Evolutionary conservation across 2,113 vertebrate genomes (phyloP), one percentile per base, ranked within the genome.

Genomic region (Eurystomus gularis): DNA sequence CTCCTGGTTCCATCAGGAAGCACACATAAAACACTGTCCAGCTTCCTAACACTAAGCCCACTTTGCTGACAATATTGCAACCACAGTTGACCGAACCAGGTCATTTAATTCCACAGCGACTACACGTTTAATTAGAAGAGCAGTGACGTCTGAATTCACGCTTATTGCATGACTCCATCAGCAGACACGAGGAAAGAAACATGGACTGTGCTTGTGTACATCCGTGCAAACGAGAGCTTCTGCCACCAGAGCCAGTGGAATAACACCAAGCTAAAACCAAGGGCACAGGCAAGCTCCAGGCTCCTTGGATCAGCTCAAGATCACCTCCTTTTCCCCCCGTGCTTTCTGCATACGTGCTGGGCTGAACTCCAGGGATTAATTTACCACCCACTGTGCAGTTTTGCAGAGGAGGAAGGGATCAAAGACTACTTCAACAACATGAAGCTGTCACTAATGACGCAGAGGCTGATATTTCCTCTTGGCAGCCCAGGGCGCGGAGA

Each of bases 361-460:
- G 82, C 91, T 90, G 70, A 91, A 71, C 89, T 97, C 92, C 94
- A 89, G 95, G 84, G 93, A 80, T 93, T 93, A 86, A 90, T 91
- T 86, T 78, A 69, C 93, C 89, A 82, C 90, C 91, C 82, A 93
- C 82, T 58, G 69, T 0, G 19, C 49, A 88, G 80, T 84, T 96
- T 83, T 90, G 92, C 80, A 72, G 68, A 81, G 86, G 55, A 95
- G 82, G 69, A 90, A 87, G 87, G 80, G 82, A 93, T 96, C 95
- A 96, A 92, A 95, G 80, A n/a, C 33, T 46, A 33, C 11, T 84
- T 93, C 71, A 75, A 49, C 65, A 68, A 39, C 49, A 82, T 3
- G 26, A 88, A 91, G 73, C 75, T 88, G 80, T 93, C 12, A 4
- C 83, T 86, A 90, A 75, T 86, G 92, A 94, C 29, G 17, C 92